Evolutionary conservation across 2,797 vertebrate genomes (phyloP).

Genomic region (Clarias fuscus): DNA sequence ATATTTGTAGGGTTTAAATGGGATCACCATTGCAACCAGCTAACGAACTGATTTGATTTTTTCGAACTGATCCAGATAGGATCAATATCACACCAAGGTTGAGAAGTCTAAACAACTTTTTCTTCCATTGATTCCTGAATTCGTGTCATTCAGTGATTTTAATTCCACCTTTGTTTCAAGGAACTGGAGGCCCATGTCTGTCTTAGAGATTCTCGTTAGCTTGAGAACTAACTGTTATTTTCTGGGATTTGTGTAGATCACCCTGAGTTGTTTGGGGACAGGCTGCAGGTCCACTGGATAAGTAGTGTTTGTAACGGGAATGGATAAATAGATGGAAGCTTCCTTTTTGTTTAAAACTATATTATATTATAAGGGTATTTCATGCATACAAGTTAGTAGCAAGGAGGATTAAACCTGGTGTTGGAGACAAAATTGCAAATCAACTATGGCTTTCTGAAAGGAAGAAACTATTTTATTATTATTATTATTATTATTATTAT

Average conservation of each 20-base stretch:
- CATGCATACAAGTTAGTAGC: not conserved
- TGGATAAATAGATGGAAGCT: not conserved
- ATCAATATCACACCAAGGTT: not conserved
- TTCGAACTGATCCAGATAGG: not conserved
- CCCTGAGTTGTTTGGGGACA: no score
- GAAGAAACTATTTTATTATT: no score
- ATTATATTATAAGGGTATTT: not conserved
- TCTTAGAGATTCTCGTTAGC: not conserved
- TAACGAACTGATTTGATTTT: not conserved
- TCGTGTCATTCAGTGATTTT: not conserved
- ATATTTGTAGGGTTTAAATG: not conserved
- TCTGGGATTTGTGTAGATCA: not conserved
- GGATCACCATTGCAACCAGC: not conserved
- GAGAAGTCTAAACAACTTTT: not conserved
- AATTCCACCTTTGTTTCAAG: not conserved
- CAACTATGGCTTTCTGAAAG: no score
- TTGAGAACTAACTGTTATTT: not conserved
- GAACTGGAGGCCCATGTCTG: not conserved
- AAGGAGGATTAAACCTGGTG: no score
- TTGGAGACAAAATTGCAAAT: no score
- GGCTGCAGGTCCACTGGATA: no score
- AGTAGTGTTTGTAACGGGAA: no score
- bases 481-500: no score
- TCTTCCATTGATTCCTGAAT: not conserved
- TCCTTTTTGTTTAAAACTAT: not conserved